Evolutionary conservation across 1,140 invertebrate genomes (phyloP), one percentile per base, ranked within the genome.

Genomic region (Zaprionus ornatus): DNA sequence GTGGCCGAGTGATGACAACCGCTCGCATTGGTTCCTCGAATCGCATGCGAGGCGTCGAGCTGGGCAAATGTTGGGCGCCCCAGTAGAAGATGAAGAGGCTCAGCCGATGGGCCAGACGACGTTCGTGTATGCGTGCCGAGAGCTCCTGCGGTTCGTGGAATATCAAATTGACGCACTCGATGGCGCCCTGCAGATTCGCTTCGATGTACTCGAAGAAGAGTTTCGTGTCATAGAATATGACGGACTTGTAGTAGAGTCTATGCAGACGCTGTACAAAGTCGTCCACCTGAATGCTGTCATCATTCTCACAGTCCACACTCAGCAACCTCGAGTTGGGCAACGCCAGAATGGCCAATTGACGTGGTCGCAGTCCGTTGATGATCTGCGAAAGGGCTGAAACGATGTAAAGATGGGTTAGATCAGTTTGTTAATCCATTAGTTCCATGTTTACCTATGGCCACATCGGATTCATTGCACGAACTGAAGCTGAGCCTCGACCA

Each of bases 21-120:
- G 79, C 86, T 17, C 92, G 72, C 68, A 92, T 77, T 4, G 92
- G 92, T 56, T 92, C 90, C 19, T 86, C 74, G 52, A 91, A 88
- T 13, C 61, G 59, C 1, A 85, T 23, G 1, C 62, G 65, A 0
- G 52, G 42, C 0, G 48, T 48, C 1, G 61, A 40, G 9, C 61
- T 81, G 0, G 91, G 91, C 9, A 77, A 79, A 56, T 68, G 69
- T 12, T 66, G 74, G 29, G 92, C 91, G 59, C 91, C 90, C 92
- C 92, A 92, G 40, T 90, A 92, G 57, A 92, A 92, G 63, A 92
- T 90, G 37, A 87, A 92, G 9, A 92, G 72, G 52, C 85, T 92
- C 10, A 92, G 77, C 4, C 92, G 91, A 71, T 92, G 92, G 13
- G 91, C 81, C 9, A 92, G 56, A 6, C 71, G 78, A 1, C 85